Base-by-base conservation (phyloP, 2,888 invertebrate species). In the Nephrocerus scutellatus region DNA sequence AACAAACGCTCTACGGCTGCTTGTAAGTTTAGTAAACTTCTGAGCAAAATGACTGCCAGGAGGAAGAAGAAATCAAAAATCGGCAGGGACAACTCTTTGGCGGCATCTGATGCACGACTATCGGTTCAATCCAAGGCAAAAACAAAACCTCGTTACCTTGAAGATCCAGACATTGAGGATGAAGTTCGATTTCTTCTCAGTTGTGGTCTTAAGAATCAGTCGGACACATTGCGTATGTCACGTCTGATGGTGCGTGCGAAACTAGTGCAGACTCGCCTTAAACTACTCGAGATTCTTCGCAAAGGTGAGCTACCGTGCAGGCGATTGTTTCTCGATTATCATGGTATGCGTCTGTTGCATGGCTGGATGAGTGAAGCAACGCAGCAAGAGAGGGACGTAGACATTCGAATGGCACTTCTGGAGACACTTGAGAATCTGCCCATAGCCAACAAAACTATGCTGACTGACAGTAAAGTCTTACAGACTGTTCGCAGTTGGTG, bases 221-320 rank as follows among this genome's bases (percentile, higher is more conserved):
- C 80, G 13, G 91, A 95, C 57, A 95, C 95, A 0, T 72, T 96
- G 32, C 84, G 84, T 8, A 71, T 96, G 30, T 88, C 89, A 51
- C 81, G 96, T 39, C 76, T 93, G 40, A 91, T 96, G 80, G 90
- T 96, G 14, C 79, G 95, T 7, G 91, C 90, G 2, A 89, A 92
- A 70, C 80, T 86, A 45, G 72, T 79, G 4, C 77, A 79, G 48
- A 84, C 88, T 30, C 77, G 91, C 47, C 72, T 76, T 46, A 77
- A 84, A 41, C 69, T 96, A 5, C 71, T 96, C 48, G 74, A 82
- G 10, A 74, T 95, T 24, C 72, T 96, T 42, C 77, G 85, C 40
- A 78, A 77, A 43, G 86, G 86, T 0, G 88, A 87, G 61, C 70
- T 84, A 54, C 84, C 89, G 0, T 90, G 89, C 60, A 75, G 86